Conservation (phyloP, 2,888 invertebrate genomes). For the Julus scandinavius region DNA sequence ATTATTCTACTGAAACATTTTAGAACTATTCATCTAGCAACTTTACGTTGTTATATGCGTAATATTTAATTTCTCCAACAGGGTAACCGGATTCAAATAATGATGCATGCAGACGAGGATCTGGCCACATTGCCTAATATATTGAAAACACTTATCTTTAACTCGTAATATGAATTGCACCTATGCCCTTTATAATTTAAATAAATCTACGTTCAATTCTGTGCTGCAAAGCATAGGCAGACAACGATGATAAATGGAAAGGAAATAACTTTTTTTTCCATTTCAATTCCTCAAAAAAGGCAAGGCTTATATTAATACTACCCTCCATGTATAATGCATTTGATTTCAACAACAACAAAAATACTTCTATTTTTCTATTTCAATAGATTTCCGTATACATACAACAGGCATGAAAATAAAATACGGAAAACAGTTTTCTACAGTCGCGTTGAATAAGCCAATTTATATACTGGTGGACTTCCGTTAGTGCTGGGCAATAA, state of each 20-base stretch:
- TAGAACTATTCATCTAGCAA: no score
- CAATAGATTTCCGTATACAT: background rate
- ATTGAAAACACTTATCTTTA: no score
- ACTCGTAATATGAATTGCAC: no score
- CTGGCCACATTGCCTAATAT: no score
- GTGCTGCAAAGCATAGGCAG: background rate
- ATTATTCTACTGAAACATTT: no score
- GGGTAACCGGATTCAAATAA: no score
- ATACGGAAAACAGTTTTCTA: background rate
- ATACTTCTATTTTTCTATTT: background rate
- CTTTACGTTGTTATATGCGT: no score
- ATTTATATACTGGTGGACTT: constrained; percentile 29
- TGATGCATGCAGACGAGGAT: no score
- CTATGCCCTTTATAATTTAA: background rate
- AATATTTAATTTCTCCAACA: no score
- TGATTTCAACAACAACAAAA: background rate
- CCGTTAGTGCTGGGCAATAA: constrained; percentile 15
- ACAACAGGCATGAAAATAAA: background rate
- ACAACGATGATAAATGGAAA: background rate
- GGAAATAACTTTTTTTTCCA: background rate
- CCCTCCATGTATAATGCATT: background rate
- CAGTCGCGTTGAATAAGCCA: constrained; percentile 1
- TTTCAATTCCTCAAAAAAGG: background rate
- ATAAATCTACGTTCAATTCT: background rate
- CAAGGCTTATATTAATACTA: background rate